Evolutionary conservation across 2,797 vertebrate species (phyloP).

Genomic region (Choloepus didactylus): DNA sequence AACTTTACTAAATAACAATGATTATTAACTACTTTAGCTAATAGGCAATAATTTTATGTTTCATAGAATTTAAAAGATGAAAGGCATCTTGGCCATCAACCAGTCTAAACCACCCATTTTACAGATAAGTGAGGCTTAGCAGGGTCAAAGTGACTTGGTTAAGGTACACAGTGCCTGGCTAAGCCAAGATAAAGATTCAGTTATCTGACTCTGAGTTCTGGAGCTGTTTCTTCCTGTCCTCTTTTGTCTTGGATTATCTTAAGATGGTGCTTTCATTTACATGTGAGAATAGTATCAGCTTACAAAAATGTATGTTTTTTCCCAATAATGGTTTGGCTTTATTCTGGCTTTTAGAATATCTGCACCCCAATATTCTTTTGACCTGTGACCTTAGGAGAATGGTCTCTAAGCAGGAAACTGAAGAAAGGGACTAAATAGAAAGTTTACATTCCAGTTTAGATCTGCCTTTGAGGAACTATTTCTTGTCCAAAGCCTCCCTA

Average conservation of each 20-base stretch:
- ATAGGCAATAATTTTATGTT: neutral
- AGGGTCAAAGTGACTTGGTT: neutral
- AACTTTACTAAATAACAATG: slow-evolving; percentile 24
- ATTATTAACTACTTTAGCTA: neutral
- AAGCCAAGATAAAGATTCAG: slow-evolving; percentile 37
- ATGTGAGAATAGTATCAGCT: neutral
- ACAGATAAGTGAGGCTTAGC: neutral
- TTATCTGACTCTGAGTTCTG: neutral
- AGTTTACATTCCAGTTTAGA: neutral
- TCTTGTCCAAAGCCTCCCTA: neutral
- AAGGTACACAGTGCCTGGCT: neutral
- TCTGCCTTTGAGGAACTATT: neutral
- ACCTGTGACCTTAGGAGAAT: neutral
- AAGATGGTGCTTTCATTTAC: neutral
- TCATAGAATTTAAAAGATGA: slow-evolving; percentile 7
- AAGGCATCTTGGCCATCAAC: neutral
- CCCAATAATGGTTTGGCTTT: neutral
- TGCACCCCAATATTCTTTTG: neutral
- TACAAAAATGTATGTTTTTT: neutral
- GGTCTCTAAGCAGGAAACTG: neutral
- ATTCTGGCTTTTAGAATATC: neutral
- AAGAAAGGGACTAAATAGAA: neutral
- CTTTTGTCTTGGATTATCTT: slow-evolving; percentile 38
- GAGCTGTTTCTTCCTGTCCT: slow-evolving; percentile 34
- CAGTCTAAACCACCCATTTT: neutral